Evolutionary conservation across 2,113 vertebrate species (phyloP), one percentile per base, ranked within the genome.

Genomic region (Climacteris rufus): DNA sequence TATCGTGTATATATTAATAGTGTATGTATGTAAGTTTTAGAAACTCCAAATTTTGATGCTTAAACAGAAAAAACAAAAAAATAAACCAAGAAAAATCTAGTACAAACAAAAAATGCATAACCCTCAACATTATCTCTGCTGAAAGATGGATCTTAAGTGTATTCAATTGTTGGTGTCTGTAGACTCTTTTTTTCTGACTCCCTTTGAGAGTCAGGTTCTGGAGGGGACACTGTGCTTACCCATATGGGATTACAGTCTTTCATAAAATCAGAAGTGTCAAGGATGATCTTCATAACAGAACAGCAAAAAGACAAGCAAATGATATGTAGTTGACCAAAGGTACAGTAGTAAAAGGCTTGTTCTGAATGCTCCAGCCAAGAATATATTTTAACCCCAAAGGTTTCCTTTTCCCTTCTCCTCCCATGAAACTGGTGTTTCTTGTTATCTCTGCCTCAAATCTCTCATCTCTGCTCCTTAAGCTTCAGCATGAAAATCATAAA

Each of bases 321-420:
- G 0, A 5, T 30, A 2, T 1, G 3, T 44, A 28, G 37, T 56
- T 71, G 60, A 64, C 37, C 19, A 69, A 10, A 49, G 17, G 22
- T 28, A 37, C 19, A 13, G 5, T 7, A 42, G 15, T 37, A 52
- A 69, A 81, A 81, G 12, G 9, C 37, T 81, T 53, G 20, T 53
- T 89, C 63, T 70, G 81, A 84, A 74, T 57, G 57, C 30, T 57
- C 8, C 35, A 89, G 45, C 31, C 40, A 76, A 56, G 28, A 57
- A 78, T 40, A 21, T 15, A 37, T 70, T 71, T 79, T 31, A 75
- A 19, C 13, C 35, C 63, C 45, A 87, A 72, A 60, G 52, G 59
- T 7, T 65, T 87, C 47, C 25, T 33, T 70, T 84, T 54, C 13
- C 11, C 8, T 72, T 69, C 42, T 69, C 25, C 12, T 89, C 39